Evolutionary conservation across 2,888 invertebrate genomes (phyloP), one percentile per base, ranked within the genome.

Genomic region (Drosophila mulleri): DNA sequence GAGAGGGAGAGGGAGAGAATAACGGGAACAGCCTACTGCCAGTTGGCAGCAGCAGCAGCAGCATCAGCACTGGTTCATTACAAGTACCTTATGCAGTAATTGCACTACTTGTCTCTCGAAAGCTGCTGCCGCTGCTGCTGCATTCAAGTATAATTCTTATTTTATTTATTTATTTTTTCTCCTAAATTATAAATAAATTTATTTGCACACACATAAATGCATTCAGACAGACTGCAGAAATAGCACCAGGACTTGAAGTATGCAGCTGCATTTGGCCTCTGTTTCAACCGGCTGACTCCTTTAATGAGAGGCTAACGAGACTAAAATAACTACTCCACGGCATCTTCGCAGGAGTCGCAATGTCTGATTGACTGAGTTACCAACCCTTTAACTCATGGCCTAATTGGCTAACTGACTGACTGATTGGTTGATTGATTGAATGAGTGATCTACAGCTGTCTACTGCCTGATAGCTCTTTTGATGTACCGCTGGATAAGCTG

Each of bases 21-120:
- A 18, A n/a, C 42, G 62, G 54, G 50, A 32, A 20, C 45, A 54
- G 50, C 29, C 48, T 48, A 39, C 47, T 61, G 57, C 45, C 67
- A 64, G 65, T 50, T 69, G 71, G 61, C 41, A 60, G 70, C 65
- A 54, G 50, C 52, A 41, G 37, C 48, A 32, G 42, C 56, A 48
- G 41, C 47, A 61, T 68, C 53, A 54, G 67, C 80, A 69, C 71
- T 72, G 84, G 69, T 83, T 78, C 75, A 75, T 86, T 88, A 69
- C 81, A 90, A 88, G 89, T 90, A 77, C 88, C 83, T 89, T 89
- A 87, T 87, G 87, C 79, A 83, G 82, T 86, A 86, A 86, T 86
- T 86, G 87, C 89, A 86, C 78, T 72, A 81, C 90, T 85, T 85
- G 90, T 88, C 83, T 79, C 42, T 72, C 53, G 72, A 66, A 67